Evolutionary conservation across 2,113 vertebrate species (phyloP).

Genomic region (Hyla sarda): DNA sequence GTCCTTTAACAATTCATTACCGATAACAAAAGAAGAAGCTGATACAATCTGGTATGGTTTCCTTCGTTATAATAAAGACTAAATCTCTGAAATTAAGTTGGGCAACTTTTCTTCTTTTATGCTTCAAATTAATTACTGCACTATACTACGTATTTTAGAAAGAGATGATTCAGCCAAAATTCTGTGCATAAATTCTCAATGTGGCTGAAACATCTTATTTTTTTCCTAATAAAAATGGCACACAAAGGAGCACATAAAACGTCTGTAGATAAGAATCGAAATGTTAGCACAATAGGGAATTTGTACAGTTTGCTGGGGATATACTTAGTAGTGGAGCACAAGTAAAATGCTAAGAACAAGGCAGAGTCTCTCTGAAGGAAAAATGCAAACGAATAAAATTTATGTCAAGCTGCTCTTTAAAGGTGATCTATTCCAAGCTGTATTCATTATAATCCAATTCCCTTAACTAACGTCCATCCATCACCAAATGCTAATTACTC

Average conservation of each 20-base stretch:
- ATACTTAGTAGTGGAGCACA: constrained; percentile 62
- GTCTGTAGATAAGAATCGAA: constrained; percentile 68
- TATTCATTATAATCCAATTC: constrained; percentile 57
- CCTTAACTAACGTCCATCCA: constrained; percentile 59
- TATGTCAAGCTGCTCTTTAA: constrained; percentile 65
- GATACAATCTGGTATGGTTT: background rate
- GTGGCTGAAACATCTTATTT: constrained; percentile 59
- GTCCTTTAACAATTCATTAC: background rate
- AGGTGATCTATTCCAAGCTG: constrained; percentile 61
- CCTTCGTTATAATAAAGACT: constrained; percentile 6
- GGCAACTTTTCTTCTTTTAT: constrained; percentile 54
- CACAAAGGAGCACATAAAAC: constrained; percentile 68
- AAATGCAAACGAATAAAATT: constrained; percentile 63
- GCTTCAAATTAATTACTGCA: constrained; percentile 53
- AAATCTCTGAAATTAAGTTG: constrained; percentile 33
- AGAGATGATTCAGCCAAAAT: constrained; percentile 63
- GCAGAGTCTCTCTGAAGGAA: constrained; percentile 56
- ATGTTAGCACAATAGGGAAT: constrained; percentile 67
- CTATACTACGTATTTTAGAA: constrained; percentile 56
- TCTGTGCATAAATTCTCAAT: constrained; percentile 64
- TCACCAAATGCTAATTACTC: constrained; percentile 61
- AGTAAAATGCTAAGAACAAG: constrained; percentile 61
- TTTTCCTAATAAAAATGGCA: constrained; percentile 64
- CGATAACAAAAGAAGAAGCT: background rate
- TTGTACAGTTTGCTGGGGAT: constrained; percentile 66